Evolutionary conservation across 92 coral and sea anemone species (phyloP), one percentile per base, ranked within the genome.

Genomic region (Porites rus): DNA sequence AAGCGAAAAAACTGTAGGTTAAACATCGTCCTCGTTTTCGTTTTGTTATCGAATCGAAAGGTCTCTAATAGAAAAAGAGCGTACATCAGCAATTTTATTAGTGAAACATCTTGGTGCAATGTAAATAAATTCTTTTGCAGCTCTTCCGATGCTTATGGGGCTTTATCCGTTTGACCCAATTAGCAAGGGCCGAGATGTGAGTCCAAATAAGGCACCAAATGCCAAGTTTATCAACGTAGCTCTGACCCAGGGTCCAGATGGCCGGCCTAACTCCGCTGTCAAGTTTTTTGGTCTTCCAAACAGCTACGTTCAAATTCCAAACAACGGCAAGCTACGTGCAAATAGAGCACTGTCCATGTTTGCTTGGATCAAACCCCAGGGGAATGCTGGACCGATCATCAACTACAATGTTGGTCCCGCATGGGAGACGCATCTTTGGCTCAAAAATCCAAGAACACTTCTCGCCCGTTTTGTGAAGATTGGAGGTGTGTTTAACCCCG

Each of bases 301-400:
- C 89, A 94, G 95, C 91, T 94, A 81, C 76, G 69, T 92, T 24
- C 88, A 90, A 80, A 84, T 94, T 24, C 93, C 93, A 20, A 94
- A 92, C 63, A 80, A 80, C 61, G 92, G 95, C 10, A 90, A 92
- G 77, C 90, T 94, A 21, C 93, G 93, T 13, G 83, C 96, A 14
- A 81, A 81, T 51, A 84, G 86, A 22, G 89, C 94, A 60, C 78
- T 92, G 58, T 92, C 98, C 43, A 88, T 94, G 20, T 82, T 91
- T 76, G 93, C 92, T 56, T 94, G 91, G 88, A 77, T 92, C 54
- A 76, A 88, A 68, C 88, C 85, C 71, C 17, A 72, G 6, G 96
- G 94, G 2, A 60, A 51, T 6, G 77, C 90, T 4, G 95, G 95
- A 28, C 97, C 97, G 17, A 84, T 94, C 46, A 65, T 94, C 19